Evolutionary conservation across 1,140 invertebrate species (phyloP).

Genomic region (Neotoxoptera formosana): DNA sequence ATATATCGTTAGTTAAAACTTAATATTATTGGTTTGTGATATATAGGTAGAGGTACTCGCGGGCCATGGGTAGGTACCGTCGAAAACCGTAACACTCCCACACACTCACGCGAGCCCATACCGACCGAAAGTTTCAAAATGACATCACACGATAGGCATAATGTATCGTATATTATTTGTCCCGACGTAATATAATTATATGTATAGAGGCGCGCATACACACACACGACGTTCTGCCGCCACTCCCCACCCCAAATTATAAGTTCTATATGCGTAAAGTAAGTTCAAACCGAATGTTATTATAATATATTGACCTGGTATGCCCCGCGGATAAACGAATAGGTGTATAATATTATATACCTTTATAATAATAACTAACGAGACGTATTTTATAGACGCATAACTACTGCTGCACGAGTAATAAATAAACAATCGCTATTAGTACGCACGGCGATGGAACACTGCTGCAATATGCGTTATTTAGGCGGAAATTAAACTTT

Average conservation of each 20-base stretch:
- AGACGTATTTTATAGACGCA: too few species aligned
- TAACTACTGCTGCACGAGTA: too few species aligned
- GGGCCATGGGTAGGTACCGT: too few species aligned
- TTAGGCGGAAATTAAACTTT: neutral
- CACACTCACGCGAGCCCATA: neutral
- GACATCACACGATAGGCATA: neutral
- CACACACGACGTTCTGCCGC: neutral
- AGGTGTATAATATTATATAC: neutral
- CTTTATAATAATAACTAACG: too few species aligned
- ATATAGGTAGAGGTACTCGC: too few species aligned
- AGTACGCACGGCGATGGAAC: too few species aligned
- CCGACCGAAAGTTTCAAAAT: neutral
- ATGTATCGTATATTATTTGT: neutral
- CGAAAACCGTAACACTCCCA: neutral
- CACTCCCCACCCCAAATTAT: neutral
- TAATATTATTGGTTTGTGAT: constrained; percentile 18
- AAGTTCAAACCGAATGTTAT: neutral
- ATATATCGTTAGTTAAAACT: too few species aligned
- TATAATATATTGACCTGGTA: constrained; percentile 2
- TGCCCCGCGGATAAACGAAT: neutral
- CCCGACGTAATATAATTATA: neutral
- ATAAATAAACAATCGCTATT: too few species aligned
- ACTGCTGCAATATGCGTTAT: too few species aligned
- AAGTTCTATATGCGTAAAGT: constrained; percentile 6
- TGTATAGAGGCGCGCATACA: neutral